Percentiles rank a stretch among this genome's conserved stretches.
Evolutionary conservation across 1,140 invertebrate genomes (phyloP).

Genomic region (Leptonema lineaticorne): DNA sequence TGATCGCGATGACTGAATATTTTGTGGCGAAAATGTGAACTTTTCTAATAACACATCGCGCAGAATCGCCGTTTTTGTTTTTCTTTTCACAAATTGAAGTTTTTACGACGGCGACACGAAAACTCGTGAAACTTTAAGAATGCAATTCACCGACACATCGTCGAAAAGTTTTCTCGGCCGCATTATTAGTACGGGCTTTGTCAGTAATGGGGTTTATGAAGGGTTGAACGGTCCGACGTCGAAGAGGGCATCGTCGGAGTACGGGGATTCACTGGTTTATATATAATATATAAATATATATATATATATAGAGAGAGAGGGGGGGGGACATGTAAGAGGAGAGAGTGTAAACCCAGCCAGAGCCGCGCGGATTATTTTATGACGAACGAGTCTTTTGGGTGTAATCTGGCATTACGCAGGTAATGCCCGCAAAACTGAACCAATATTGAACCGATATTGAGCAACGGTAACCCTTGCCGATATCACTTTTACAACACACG

Average conservation of each 20-base stretch:
- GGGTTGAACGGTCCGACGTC: conserved; percentile 20
- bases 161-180: background rate
- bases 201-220: conserved; percentile 24
- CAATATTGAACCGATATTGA: conserved; percentile 31
- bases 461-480: background rate
- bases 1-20: no score
- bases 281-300: no score
- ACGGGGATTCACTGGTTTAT: no score
- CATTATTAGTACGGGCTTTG: conserved; percentile 1
- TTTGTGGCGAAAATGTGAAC: no score
- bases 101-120: no score
- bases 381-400: conserved; percentile 41
- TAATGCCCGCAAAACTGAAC: conserved; percentile 39
- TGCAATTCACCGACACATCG: background rate
- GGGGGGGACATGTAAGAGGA: conserved; percentile 23
- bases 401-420: conserved; percentile 40
- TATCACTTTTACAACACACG: background rate
- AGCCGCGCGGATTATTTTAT: conserved; percentile 40
- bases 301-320: no score
- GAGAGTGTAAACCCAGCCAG: background rate
- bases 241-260: background rate
- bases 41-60: no score
- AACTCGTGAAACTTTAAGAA: no score
- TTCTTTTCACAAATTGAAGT: no score
- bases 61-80: no score